phyloP scores from a whole-genome alignment of 2,888 invertebrate genomes.

The Apotomis betuletana region DNA sequence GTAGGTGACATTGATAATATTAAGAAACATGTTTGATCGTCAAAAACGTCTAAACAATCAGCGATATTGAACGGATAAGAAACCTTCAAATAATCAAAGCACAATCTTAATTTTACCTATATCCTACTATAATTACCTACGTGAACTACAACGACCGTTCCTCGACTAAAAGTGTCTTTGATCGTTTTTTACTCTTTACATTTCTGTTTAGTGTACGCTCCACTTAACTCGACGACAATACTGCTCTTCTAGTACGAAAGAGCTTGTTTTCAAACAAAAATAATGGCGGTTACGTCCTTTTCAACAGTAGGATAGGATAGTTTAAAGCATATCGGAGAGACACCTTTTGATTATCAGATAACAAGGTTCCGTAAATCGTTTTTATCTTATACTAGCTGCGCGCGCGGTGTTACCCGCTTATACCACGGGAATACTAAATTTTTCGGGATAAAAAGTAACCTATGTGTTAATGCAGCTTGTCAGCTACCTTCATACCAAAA shows the following conservation, averaged over 20 bases:
- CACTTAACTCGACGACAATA: conserved; percentile 41
- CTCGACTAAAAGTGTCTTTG: conserved; percentile 13
- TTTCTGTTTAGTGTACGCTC: conserved; percentile 42
- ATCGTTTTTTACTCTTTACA: conserved; percentile 28
- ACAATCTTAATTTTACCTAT: neutral
- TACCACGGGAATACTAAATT: too few species aligned
- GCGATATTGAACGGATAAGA: too few species aligned
- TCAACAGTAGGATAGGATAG: neutral
- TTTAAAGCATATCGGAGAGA: conserved; percentile 25
- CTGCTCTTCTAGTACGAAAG: neutral
- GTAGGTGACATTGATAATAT: too few species aligned
- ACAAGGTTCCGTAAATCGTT: conserved; percentile 25
- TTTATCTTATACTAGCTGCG: neutral
- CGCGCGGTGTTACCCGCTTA: too few species aligned
- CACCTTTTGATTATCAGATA: neutral
- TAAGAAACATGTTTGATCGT: too few species aligned
- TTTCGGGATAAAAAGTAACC: too few species aligned
- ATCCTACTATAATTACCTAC: conserved; percentile 32
- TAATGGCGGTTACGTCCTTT: conserved; percentile 16
- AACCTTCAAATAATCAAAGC: neutral
- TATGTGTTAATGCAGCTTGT: too few species aligned
- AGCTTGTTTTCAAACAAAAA: neutral
- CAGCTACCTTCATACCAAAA: too few species aligned
- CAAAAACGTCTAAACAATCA: too few species aligned
- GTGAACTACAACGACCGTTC: conserved; percentile 27